These are phyloP conservation scores for Hydrolagus colliei DNA, from an alignment of 2,797 vertebrate species.

Conservation along the genomic window DNA sequence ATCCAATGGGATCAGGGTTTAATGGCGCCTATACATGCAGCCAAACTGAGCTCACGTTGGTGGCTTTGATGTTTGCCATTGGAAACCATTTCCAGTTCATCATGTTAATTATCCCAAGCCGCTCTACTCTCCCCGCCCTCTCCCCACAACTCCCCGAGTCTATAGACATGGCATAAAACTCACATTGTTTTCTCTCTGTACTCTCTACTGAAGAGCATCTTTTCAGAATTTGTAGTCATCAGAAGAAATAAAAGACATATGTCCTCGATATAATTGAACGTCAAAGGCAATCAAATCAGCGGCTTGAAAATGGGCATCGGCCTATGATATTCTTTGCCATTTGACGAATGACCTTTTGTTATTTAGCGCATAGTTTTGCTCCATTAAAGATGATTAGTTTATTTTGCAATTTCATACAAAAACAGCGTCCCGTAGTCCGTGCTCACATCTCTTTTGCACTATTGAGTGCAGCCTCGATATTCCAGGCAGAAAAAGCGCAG, in stretches of 20 bases:
- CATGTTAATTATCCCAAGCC: background rate
- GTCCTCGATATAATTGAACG: background rate
- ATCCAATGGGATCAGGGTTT: background rate
- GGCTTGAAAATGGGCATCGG: background rate
- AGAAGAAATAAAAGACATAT: background rate
- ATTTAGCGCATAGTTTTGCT: background rate
- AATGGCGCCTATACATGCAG: background rate
- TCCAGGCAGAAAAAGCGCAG: background rate
- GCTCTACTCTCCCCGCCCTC: background rate
- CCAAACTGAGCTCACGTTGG: background rate
- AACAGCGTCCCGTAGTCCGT: background rate
- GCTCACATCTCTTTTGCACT: too few species aligned
- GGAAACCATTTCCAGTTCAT: background rate
- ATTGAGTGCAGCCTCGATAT: background rate
- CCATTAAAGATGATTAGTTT: background rate
- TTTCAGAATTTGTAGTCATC: background rate
- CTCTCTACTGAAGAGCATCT: background rate
- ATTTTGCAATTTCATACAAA: background rate
- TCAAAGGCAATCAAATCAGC: background rate
- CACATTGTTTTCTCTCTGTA: background rate
- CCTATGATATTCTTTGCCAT: background rate
- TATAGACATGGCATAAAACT: background rate
- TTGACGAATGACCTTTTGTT: background rate
- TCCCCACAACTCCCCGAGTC: background rate
- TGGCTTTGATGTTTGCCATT: background rate